phyloP scores from a whole-genome alignment of 2,888 invertebrate species.

The Subacronicta megacephala region DNA sequence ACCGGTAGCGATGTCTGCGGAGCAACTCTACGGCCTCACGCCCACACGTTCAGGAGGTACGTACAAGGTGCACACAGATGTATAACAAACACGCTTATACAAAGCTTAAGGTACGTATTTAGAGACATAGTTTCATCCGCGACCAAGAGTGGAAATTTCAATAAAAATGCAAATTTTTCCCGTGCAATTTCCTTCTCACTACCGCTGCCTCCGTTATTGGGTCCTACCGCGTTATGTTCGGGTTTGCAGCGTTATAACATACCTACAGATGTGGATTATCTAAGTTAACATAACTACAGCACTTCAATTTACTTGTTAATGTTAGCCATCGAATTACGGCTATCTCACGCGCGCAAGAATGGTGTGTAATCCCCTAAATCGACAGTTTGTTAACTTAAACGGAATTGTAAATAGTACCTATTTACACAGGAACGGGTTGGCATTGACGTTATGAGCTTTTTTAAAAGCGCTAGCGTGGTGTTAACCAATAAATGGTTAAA shows the following conservation, averaged over 20 bases:
- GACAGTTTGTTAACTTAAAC: constrained; percentile 66
- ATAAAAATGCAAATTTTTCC: constrained; percentile 88
- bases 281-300: constrained; percentile 57
- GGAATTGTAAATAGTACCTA: constrained; percentile 63
- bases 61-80: constrained; percentile 59
- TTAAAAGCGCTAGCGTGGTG: constrained; percentile 38
- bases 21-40: constrained; percentile 61
- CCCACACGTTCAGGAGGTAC: constrained; percentile 56
- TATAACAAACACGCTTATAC: constrained; percentile 70
- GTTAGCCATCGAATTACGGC: constrained; percentile 72
- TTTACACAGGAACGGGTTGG: constrained; percentile 51
- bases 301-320: constrained; percentile 76
- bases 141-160: constrained; percentile 86
- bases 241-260: constrained; percentile 71
- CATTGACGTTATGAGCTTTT: constrained; percentile 49
- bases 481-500: constrained; percentile 36
- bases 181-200: constrained; percentile 83
- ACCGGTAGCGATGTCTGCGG: constrained; percentile 46
- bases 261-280: constrained; percentile 66
- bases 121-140: constrained; percentile 84
- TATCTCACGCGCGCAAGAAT: constrained; percentile 71
- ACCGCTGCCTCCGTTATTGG: constrained; percentile 79
- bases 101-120: constrained; percentile 83
- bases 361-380: constrained; percentile 68
- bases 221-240: constrained; percentile 79